A percentile compares a stretch with the other conserved stretches of the same genome.
phyloP scores from a whole-genome alignment of 2,888 invertebrate species.

The Torymus tubicola region DNA sequence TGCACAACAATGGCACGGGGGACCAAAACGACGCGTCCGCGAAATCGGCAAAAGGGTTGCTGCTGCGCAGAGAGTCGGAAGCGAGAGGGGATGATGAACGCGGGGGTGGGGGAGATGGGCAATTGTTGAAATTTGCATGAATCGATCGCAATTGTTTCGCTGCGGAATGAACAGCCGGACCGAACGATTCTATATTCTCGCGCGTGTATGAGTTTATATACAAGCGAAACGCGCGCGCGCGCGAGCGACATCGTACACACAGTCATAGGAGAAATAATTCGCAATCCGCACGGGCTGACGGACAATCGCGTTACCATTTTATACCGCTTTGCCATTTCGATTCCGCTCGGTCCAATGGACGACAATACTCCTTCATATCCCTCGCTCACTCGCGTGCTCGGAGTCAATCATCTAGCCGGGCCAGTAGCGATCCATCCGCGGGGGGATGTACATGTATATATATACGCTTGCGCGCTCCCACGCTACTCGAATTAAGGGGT shows the following conservation, averaged over 20 bases:
- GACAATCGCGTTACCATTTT: slow-evolving; percentile 74
- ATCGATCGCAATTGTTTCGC: slow-evolving; percentile 75
- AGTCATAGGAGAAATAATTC: slow-evolving; percentile 71
- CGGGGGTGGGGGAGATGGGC: slow-evolving; percentile 60
- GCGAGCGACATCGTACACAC: slow-evolving; percentile 52
- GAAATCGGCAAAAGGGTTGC: slow-evolving; percentile 64
- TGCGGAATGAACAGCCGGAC: slow-evolving; percentile 66
- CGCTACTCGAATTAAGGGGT: slow-evolving; percentile 40
- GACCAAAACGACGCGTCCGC: slow-evolving; percentile 64
- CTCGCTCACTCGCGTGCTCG: slow-evolving; percentile 47
- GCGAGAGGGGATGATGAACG: slow-evolving; percentile 19
- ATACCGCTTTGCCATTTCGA: slow-evolving; percentile 72
- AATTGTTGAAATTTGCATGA: slow-evolving; percentile 75
- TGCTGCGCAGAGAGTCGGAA: slow-evolving; percentile 51
- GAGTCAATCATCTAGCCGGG: slow-evolving; percentile 71
- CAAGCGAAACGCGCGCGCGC: neutral
- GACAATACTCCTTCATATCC: slow-evolving; percentile 69
- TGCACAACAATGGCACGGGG: slow-evolving; percentile 27
- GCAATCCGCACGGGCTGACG: slow-evolving; percentile 70
- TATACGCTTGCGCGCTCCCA: slow-evolving; percentile 36
- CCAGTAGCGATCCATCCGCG: neutral
- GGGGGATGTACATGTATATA: neutral
- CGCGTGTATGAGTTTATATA: too few species aligned
- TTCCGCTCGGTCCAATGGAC: slow-evolving; percentile 72
- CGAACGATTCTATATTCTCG: slow-evolving; percentile 34